Evolutionary conservation across 2,113 vertebrate species (phyloP).

Genomic region (Orthonyx spaldingii): DNA sequence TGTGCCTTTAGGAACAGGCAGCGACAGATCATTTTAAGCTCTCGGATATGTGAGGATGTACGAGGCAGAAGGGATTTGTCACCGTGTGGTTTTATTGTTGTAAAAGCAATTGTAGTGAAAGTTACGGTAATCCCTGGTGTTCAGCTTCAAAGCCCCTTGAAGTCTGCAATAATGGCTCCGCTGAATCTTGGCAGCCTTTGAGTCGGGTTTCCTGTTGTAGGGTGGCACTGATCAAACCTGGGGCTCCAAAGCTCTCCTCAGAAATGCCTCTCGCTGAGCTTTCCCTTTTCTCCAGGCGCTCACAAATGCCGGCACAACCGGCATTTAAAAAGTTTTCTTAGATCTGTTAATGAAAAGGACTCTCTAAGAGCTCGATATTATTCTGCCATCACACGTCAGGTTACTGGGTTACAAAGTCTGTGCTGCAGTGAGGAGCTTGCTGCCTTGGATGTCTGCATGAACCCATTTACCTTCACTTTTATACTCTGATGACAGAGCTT

Average conservation of each 20-base stretch:
- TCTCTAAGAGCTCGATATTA: not conserved
- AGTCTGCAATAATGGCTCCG: not conserved
- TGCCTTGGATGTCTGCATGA: not conserved
- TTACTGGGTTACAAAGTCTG: conserved; percentile 26
- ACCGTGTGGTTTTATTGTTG: not conserved
- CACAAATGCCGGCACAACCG: not conserved
- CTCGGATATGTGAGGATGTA: not conserved
- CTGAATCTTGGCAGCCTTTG: conserved; percentile 2
- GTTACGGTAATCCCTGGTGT: not conserved
- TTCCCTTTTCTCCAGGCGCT: not conserved
- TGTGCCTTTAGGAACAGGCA: not conserved
- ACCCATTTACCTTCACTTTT: not conserved
- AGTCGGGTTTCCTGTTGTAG: not conserved
- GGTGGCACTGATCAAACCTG: not conserved
- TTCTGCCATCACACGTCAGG: not conserved
- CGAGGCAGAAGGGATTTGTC: not conserved
- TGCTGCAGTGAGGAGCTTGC: not conserved
- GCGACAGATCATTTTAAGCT: not conserved
- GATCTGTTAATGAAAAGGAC: conserved; percentile 11
- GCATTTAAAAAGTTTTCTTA: not conserved
- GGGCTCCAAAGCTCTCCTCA: not conserved
- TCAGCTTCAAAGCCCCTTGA: not conserved
- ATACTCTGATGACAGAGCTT: not conserved
- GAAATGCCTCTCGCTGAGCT: not conserved
- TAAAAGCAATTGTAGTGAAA: not conserved